A percentile compares a stretch with the other conserved stretches of the same genome.
phyloP scores from a whole-genome alignment of 2,797 vertebrate species.

The Silurus aristotelis region DNA sequence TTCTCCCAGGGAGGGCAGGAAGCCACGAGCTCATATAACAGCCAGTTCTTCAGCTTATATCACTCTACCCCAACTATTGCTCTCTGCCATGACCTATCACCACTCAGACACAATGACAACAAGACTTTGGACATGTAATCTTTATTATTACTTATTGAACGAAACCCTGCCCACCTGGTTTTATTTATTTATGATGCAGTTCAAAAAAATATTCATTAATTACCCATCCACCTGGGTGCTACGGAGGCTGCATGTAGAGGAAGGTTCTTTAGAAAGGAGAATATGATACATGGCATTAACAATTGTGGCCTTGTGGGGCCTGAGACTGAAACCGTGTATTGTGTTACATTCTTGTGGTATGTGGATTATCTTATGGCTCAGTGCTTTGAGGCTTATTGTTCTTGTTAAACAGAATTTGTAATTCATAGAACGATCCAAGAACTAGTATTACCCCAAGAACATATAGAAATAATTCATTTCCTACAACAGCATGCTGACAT shows the following conservation, averaged over 20 bases:
- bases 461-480: not conserved
- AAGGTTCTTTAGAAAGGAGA: constrained; percentile 47
- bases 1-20: constrained; percentile 20
- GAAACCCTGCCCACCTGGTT: constrained; percentile 49
- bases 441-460: not conserved
- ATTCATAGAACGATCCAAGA: not conserved
- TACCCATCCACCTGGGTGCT: constrained; percentile 42
- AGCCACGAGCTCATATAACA: constrained; percentile 9
- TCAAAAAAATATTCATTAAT: constrained; percentile 52
- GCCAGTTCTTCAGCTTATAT: constrained; percentile 18
- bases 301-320: constrained; percentile 56
- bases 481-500: not conserved
- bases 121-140: constrained; percentile 50
- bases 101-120: constrained; percentile 43
- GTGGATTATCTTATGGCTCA: constrained; percentile 41
- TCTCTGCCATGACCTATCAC: constrained; percentile 48
- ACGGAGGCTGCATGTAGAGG: constrained; percentile 31
- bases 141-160: constrained; percentile 57
- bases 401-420: constrained; percentile 17
- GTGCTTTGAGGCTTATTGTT: constrained; percentile 43
- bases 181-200: constrained; percentile 57
- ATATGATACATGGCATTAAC: constrained; percentile 52
- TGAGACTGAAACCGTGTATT: constrained; percentile 45
- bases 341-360: constrained; percentile 45
- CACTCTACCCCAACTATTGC: constrained; percentile 36